Base-by-base conservation (phyloP, 2,113 vertebrate species). In the Clarias macrocephalus region DNA sequence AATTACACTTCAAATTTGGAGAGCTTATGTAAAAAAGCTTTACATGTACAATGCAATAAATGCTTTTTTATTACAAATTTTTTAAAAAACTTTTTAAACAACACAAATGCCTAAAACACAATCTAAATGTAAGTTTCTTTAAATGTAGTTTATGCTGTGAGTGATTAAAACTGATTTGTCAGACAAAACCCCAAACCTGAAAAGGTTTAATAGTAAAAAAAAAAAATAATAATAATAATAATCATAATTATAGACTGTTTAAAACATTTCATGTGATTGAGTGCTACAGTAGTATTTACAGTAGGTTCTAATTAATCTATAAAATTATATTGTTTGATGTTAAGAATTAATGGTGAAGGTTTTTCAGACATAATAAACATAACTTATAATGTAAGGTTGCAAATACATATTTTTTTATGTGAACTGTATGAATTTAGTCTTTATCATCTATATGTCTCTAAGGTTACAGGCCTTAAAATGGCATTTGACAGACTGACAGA, bases 231-330 rank as follows among this genome's bases (percentile, higher is more conserved):
- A n/a, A 15, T 23, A 1, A 30, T 57, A 37, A 42, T 42, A 37
- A 2, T n/a, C 54, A 59, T 37, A 60, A 16, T 85, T 54, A 33
- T 52, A 65, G 4, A 65, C 25, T 65, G 62, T 75, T 52, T 54
- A 52, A 63, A 66, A 82, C 25, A 30, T 66, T 23, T 25, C 60
- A 77, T 25, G 33, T 65, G 42, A 56, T 37, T 79, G 65, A 25
- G 30, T 52, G 25, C 83, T 75, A 37, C 42, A 84, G 48, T 86
- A 66, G 28, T 56, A 23, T 80, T 80, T 59, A 80, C 57, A 66
- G 42, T 56, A 65, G n/a, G 12, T 86, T 79, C n/a, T 66, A 25
- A 19, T 85, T 18, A 52, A 76, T 76, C 13, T 42, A n/a, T 72
- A 75, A 25, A 75, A 42, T 77, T 23, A 23, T 57, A 33, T 73